Evolutionary conservation across 2,888 invertebrate species (phyloP).

Genomic region (Epirrhoe tristata): DNA sequence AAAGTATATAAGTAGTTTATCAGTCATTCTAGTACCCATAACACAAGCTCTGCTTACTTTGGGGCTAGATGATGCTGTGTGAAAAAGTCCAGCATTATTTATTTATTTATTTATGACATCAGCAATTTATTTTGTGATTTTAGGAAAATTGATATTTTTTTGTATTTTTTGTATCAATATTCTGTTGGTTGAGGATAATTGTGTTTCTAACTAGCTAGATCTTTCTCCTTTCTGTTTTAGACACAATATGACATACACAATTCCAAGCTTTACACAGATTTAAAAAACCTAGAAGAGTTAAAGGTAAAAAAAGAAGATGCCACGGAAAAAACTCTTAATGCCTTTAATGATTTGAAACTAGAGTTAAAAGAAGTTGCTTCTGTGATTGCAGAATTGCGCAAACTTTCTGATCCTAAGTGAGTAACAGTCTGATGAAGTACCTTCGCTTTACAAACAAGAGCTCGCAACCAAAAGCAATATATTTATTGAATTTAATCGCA

Average conservation of each 20-base stretch:
- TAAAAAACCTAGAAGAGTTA: background rate
- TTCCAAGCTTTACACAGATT: background rate
- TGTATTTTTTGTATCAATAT: background rate
- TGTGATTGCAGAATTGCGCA: background rate
- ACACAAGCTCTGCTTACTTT: too few relatives aligned
- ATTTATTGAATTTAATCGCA: too few relatives aligned
- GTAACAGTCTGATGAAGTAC: background rate
- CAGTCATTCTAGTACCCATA: too few relatives aligned
- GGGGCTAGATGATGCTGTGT: too few relatives aligned
- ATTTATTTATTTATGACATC: too few relatives aligned
- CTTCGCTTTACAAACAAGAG: too few relatives aligned
- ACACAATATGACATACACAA: conserved; percentile 5
- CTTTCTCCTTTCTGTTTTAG: conserved; percentile 1
- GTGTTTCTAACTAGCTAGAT: background rate
- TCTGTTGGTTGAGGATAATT: background rate
- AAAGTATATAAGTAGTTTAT: too few relatives aligned
- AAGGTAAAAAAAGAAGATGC: background rate
- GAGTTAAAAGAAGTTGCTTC: background rate
- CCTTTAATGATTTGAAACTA: background rate
- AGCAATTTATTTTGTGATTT: background rate
- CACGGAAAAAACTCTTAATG: background rate
- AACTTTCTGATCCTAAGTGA: background rate
- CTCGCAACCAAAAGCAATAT: too few relatives aligned
- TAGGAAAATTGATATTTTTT: background rate
- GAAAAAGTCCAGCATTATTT: too few relatives aligned